Evolutionary conservation across 2,113 vertebrate species (phyloP), one percentile per base, ranked within the genome.

Genomic region (Panthera leo): DNA sequence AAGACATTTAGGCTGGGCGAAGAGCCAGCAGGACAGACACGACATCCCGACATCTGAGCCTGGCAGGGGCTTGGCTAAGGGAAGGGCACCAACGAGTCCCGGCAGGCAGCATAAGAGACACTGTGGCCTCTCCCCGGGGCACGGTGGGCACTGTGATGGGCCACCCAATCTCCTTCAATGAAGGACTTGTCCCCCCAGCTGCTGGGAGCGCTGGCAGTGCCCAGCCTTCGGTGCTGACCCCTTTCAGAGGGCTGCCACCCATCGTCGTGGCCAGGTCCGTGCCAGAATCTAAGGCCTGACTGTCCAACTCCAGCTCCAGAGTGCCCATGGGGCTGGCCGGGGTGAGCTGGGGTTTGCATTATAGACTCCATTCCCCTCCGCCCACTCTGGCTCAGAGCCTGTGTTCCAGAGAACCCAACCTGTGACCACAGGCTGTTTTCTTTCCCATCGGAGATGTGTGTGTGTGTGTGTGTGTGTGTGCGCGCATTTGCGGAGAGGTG

Each of bases 401-500:
- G 42, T 2, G 8, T 21, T 70, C 29, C 3, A 15, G 48, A 42
- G 29, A 51, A 39, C 42, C 65, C 79, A 27, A n/a, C 13, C 53
- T 78, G 36, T 42, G 42, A 25, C 8, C 71, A 39, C 0, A 73
- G n/a, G 82, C 3, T 19, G 70, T 2, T 7, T 10, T 23, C 68
- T 42, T 29, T 36, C 31, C 27, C 42, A 58, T 34, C 45, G 21
- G 39, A 94, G 75, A 51, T n/a, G 73, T 2, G 75, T 36, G 70
- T 78, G 45, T 45, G 45, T 45, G 45, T 45, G 45, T 45, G 45
- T 45, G 45, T 8, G 45, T 42, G 42, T 45, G 42, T 1, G 45
- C 1, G 7, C 45, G 21, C 7, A 5, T 25, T 34, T n/a, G 1
- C 0, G 0, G 63, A 23, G 11, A 31, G 2, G 21, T 3, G 16